Percentiles rank a stretch among this genome's conserved stretches.
These are phyloP conservation scores for Eledone cirrhosa DNA, from an alignment of 2,888 invertebrate genomes.

Conservation along the genomic window DNA sequence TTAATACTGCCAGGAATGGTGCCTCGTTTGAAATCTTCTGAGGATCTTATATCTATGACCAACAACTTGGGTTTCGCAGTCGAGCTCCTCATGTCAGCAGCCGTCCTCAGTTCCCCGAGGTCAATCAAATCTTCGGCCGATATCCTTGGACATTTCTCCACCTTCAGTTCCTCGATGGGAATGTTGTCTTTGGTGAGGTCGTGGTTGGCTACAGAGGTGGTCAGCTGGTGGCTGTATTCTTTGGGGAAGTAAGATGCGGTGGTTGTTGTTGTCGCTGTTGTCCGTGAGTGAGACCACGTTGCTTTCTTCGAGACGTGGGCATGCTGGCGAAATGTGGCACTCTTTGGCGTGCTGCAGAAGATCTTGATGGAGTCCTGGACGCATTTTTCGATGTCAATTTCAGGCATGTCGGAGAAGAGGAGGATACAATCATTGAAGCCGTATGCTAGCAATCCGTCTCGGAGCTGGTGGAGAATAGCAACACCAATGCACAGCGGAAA, in stretches of 20 bases:
- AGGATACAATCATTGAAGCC: slow-evolving; percentile 99
- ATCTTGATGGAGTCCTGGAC: slow-evolving; percentile 87
- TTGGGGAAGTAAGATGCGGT: slow-evolving; percentile 59
- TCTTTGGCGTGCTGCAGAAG: slow-evolving; percentile 85
- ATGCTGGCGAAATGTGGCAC: slow-evolving; percentile 86
- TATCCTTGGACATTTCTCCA: slow-evolving; percentile 83
- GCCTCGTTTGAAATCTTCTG: slow-evolving; percentile 79
- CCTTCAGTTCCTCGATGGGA: slow-evolving; percentile 76
- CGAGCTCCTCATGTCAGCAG: slow-evolving; percentile 51
- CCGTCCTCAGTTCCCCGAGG: slow-evolving; percentile 71
- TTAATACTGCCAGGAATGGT: slow-evolving; percentile 85
- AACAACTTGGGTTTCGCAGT: slow-evolving; percentile 69
- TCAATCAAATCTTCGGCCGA: slow-evolving; percentile 85
- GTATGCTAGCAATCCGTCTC: slow-evolving; percentile 74
- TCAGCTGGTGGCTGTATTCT: slow-evolving; percentile 59
- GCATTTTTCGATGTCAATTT: slow-evolving; percentile 93
- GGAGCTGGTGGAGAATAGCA: slow-evolving; percentile 87
- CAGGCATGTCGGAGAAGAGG: slow-evolving; percentile 97
- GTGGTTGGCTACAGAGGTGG: slow-evolving; percentile 1
- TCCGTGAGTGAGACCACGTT: slow-evolving; percentile 29
- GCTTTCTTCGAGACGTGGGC: slow-evolving; percentile 61
- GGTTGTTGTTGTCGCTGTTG: slow-evolving; percentile 45
- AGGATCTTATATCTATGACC: slow-evolving; percentile 77
- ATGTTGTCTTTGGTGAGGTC: slow-evolving; percentile 77
- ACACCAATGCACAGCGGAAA: slow-evolving; percentile 95